A percentile compares a stretch with the other conserved stretches of the same genome.
These are phyloP conservation scores for Palloptera scutellata DNA, from an alignment of 2,888 invertebrate genomes.

Conservation along the genomic window DNA sequence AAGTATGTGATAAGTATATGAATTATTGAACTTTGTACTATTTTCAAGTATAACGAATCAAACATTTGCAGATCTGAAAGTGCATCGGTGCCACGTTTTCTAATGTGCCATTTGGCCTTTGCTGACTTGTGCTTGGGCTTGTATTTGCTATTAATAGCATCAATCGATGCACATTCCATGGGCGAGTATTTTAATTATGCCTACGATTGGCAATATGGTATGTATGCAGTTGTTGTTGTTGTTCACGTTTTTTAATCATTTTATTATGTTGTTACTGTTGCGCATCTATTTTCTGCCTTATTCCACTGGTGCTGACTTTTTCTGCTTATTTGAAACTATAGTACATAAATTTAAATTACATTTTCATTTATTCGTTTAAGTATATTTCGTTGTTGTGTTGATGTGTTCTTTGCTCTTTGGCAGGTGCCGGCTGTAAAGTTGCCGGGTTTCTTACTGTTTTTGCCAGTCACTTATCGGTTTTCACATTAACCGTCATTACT, in stretches of 20 bases:
- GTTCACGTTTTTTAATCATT: too few relatives aligned
- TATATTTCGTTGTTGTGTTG: slow-evolving; percentile 1
- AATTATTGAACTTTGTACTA: background rate
- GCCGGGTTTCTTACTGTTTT: slow-evolving; percentile 90
- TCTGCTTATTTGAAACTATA: background rate
- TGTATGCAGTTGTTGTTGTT: slow-evolving; percentile 31
- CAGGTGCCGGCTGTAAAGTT: slow-evolving; percentile 80
- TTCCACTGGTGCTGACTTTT: background rate
- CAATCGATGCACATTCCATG: slow-evolving; percentile 83
- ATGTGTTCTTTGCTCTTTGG: slow-evolving; percentile 8
- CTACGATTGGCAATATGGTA: slow-evolving; percentile 86
- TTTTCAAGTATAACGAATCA: too few relatives aligned
- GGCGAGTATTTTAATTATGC: slow-evolving; percentile 91
- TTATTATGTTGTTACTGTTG: too few relatives aligned
- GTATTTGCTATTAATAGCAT: slow-evolving; percentile 83
- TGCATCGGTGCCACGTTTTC: slow-evolving; percentile 73
- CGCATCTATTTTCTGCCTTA: too few relatives aligned
- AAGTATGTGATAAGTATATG: slow-evolving; percentile 47
- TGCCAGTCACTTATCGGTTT: slow-evolving; percentile 86
- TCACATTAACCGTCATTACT: slow-evolving; percentile 85
- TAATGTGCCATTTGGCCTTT: slow-evolving; percentile 84
- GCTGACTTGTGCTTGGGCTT: slow-evolving; percentile 89
- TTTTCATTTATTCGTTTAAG: background rate
- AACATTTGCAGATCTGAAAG: slow-evolving; percentile 62
- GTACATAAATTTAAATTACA: background rate